Evolutionary conservation across 2,888 invertebrate species (phyloP).

Genomic region (Carabus problematicus): DNA sequence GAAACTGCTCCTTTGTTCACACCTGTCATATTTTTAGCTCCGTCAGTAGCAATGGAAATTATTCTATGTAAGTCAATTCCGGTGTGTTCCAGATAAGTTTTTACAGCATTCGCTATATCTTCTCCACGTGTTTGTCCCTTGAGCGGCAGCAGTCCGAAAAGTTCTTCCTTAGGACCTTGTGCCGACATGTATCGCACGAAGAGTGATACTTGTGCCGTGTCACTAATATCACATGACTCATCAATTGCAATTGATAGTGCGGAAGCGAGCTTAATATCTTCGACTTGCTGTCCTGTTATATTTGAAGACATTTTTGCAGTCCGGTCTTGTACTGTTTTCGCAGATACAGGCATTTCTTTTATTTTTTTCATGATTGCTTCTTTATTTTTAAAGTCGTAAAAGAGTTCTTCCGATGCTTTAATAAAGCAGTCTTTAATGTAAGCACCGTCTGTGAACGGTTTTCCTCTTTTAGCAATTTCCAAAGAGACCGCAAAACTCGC

Average conservation of each 20-base stretch:
- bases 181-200: slow-evolving; percentile 45
- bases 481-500: slow-evolving; percentile 41
- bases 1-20: slow-evolving; percentile 46
- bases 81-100: slow-evolving; percentile 46
- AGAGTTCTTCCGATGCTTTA: slow-evolving; percentile 49
- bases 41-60: slow-evolving; percentile 48
- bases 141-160: slow-evolving; percentile 46
- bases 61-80: slow-evolving; percentile 47
- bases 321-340: slow-evolving; percentile 49
- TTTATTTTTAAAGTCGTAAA: slow-evolving; percentile 52
- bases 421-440: slow-evolving; percentile 47
- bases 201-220: slow-evolving; percentile 48
- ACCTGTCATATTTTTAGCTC: slow-evolving; percentile 48
- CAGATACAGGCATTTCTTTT: slow-evolving; percentile 47
- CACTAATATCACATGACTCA: slow-evolving; percentile 47
- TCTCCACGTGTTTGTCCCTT: slow-evolving; percentile 45
- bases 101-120: slow-evolving; percentile 50
- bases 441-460: slow-evolving; percentile 47
- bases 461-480: slow-evolving; percentile 45
- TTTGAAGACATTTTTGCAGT: slow-evolving; percentile 48
- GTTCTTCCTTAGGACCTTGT: slow-evolving; percentile 47
- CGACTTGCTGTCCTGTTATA: slow-evolving; percentile 47
- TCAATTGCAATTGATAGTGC: slow-evolving; percentile 48
- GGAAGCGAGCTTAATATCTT: slow-evolving; percentile 49
- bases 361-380: slow-evolving; percentile 47